Percentiles rank a stretch among this genome's conserved stretches.
phyloP scores from a whole-genome alignment of 2,113 vertebrate species.

The Picathartes gymnocephalus region DNA sequence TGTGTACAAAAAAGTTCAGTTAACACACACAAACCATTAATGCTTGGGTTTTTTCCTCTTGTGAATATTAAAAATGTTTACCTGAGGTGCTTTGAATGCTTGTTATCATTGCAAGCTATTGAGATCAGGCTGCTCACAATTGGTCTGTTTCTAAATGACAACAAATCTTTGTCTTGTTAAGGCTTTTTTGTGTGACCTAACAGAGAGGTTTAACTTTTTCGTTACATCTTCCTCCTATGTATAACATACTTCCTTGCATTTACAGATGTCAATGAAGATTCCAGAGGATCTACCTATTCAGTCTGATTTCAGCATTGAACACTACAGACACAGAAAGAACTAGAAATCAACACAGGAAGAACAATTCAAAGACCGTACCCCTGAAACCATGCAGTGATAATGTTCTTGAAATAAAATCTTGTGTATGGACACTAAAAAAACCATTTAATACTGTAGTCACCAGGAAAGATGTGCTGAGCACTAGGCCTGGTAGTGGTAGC shows the following conservation, averaged over 20 bases:
- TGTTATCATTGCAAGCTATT: not conserved
- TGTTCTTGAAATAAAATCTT: not conserved
- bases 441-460: not conserved
- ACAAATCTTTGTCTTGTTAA: not conserved
- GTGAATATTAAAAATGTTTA: not conserved
- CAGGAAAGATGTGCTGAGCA: not conserved
- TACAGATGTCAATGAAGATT: not conserved
- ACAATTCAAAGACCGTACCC: not conserved
- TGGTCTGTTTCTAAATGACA: conserved; percentile 23
- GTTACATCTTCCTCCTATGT: not conserved
- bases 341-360: not conserved
- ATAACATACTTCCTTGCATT: not conserved
- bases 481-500: not conserved
- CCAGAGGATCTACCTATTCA: not conserved
- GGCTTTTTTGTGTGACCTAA: not conserved
- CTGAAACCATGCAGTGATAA: not conserved
- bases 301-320: not conserved
- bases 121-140: not conserved
- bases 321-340: not conserved
- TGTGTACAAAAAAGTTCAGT: not conserved
- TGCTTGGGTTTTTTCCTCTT: not conserved
- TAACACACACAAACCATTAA: not conserved
- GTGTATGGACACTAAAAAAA: not conserved
- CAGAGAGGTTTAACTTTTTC: not conserved
- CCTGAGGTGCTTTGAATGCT: conserved; percentile 47